Evolutionary conservation across 2,113 vertebrate genomes (phyloP).

Genomic region (human (Homo sapiens)): DNA sequence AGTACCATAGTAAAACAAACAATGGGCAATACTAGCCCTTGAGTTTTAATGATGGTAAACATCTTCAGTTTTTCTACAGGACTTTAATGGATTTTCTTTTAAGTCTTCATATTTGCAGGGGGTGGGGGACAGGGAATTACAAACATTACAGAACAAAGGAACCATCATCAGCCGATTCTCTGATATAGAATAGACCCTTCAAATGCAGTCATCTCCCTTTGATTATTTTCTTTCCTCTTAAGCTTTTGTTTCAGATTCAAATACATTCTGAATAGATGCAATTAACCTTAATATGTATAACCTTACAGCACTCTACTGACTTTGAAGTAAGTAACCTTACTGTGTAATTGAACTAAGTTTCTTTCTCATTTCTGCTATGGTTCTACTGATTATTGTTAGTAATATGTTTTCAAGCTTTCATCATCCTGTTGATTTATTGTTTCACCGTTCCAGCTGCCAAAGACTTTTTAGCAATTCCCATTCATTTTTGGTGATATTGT

Average conservation of each 20-base stretch:
- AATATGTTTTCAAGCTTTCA: slow-evolving; percentile 75
- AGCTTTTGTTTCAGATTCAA: slow-evolving; percentile 82
- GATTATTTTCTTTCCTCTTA: slow-evolving; percentile 70
- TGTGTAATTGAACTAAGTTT: slow-evolving; percentile 74
- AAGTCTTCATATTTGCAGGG: slow-evolving; percentile 56
- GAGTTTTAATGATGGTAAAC: slow-evolving; percentile 69
- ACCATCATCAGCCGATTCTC: slow-evolving; percentile 38
- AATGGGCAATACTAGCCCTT: background rate
- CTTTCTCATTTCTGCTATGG: slow-evolving; percentile 66
- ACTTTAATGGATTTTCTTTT: slow-evolving; percentile 74
- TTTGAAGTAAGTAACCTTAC: slow-evolving; percentile 80
- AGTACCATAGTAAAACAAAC: background rate
- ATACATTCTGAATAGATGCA: slow-evolving; percentile 75
- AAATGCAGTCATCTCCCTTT: slow-evolving; percentile 64
- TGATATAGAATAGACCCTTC: slow-evolving; percentile 67
- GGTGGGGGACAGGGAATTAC: background rate
- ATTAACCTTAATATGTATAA: slow-evolving; percentile 81
- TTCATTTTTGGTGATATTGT: slow-evolving; percentile 71
- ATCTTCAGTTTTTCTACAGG: slow-evolving; percentile 50
- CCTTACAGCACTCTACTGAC: slow-evolving; percentile 77
- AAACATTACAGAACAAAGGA: slow-evolving; percentile 68
- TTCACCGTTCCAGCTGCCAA: slow-evolving; percentile 76
- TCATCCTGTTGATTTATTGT: slow-evolving; percentile 74
- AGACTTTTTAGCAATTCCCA: slow-evolving; percentile 68
- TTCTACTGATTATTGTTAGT: slow-evolving; percentile 76